A percentile compares a stretch with the other conserved stretches of the same genome.
Conservation (phyloP, 2,888 invertebrate genomes). For the Drosophila paracracens region DNA sequence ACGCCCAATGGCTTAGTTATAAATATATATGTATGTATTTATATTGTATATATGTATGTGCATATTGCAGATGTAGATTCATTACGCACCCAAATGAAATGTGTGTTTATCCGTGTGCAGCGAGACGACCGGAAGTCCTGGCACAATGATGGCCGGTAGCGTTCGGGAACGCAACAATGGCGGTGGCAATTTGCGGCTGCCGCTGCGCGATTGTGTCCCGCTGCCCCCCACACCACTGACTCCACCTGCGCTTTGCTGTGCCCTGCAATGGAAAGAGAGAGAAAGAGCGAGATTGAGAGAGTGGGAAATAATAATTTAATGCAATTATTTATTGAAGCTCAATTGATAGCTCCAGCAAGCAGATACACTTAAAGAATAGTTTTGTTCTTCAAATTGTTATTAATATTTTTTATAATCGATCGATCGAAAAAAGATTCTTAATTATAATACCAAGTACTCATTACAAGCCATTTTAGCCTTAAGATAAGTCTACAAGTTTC, state of each 20-base stretch:
- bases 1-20: slow-evolving; percentile 1
- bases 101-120: slow-evolving; percentile 91
- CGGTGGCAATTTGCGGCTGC: slow-evolving; percentile 87
- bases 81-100: slow-evolving; percentile 86
- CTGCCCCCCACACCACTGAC: slow-evolving; percentile 25
- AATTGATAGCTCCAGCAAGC: slow-evolving; percentile 40
- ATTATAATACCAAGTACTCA: background rate
- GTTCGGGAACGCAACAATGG: slow-evolving; percentile 94
- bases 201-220: slow-evolving; percentile 76
- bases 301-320: slow-evolving; percentile 63
- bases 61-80: slow-evolving; percentile 7
- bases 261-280: slow-evolving; percentile 78
- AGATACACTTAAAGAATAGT: background rate
- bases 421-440: background rate
- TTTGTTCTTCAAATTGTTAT: background rate
- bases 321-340: slow-evolving; percentile 63
- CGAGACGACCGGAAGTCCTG: slow-evolving; percentile 91
- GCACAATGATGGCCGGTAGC: slow-evolving; percentile 94
- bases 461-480: too few species aligned
- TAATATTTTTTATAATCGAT: background rate
- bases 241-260: slow-evolving; percentile 86
- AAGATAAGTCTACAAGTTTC: too few species aligned
- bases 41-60: background rate
- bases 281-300: background rate
- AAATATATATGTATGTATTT: background rate